A percentile compares a stretch with the other conserved stretches of the same genome.
phyloP scores from a whole-genome alignment of 2,797 vertebrate genomes.

The Sebastiscus tertius region DNA sequence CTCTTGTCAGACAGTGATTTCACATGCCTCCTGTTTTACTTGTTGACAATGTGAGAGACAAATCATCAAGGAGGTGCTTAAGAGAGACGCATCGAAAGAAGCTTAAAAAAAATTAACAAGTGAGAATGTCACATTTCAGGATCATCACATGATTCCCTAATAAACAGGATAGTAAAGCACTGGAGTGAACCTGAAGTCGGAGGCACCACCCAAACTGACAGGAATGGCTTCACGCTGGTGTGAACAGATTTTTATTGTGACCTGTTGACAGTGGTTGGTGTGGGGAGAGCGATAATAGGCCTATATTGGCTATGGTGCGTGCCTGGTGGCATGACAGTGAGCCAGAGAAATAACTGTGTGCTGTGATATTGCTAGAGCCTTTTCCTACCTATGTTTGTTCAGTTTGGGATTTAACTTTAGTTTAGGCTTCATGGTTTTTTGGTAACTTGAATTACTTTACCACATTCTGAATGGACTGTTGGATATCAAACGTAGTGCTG shows the following conservation, averaged over 20 bases:
- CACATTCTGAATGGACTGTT: neutral
- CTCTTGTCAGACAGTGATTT: neutral
- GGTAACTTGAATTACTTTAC: neutral
- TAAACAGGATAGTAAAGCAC: neutral
- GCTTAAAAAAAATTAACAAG: neutral
- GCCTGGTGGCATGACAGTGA: neutral
- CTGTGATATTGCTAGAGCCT: neutral
- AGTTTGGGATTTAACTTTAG: neutral
- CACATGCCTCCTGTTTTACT: neutral
- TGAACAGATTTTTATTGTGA: constrained; percentile 2
- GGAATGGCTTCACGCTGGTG: constrained; percentile 8
- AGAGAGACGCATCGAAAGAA: neutral
- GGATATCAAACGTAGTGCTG: neutral
- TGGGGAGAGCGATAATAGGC: neutral
- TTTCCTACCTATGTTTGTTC: neutral
- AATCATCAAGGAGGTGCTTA: neutral
- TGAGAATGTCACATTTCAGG: constrained; percentile 1
- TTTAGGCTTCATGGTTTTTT: neutral
- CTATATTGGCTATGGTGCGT: neutral
- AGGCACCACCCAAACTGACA: neutral
- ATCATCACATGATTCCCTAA: neutral
- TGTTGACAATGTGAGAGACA: neutral
- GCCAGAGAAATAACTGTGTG: neutral
- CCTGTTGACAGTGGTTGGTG: neutral
- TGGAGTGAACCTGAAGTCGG: neutral